phyloP scores from a whole-genome alignment of 2,888 invertebrate species.

The Unio pictorum region DNA sequence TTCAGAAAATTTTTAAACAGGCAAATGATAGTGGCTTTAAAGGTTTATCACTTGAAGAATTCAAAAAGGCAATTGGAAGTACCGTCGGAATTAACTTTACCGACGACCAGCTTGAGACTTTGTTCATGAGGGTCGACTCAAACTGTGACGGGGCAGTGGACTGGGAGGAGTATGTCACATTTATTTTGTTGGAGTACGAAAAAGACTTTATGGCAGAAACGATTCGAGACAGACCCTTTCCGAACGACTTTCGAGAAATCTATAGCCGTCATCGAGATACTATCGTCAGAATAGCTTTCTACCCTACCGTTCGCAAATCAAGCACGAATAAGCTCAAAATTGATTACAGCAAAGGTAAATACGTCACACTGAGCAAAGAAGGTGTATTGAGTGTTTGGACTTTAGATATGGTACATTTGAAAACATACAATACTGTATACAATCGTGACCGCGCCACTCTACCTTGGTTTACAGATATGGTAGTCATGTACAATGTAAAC shows the following conservation, averaged over 20 bases:
- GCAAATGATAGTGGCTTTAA: conserved; percentile 50
- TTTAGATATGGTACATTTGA: conserved; percentile 77
- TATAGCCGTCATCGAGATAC: conserved; percentile 80
- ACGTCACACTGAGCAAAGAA: conserved; percentile 83
- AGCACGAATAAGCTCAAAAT: conserved; percentile 34
- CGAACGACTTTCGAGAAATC: conserved; percentile 73
- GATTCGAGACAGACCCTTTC: conserved; percentile 51
- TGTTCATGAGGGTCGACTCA: conserved; percentile 72
- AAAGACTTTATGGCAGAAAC: conserved; percentile 58
- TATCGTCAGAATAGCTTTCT: conserved; percentile 73
- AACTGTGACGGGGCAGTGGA: conserved; percentile 75
- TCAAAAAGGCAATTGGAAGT: conserved; percentile 56
- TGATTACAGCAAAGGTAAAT: conserved; percentile 79
- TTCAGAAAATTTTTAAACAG: conserved; percentile 51
- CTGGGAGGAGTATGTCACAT: conserved; percentile 87
- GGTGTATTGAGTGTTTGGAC: conserved; percentile 86
- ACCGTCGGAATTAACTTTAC: conserved; percentile 53
- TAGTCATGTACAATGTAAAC: conserved; percentile 83
- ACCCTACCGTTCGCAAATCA: conserved; percentile 42
- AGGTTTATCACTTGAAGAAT: conserved; percentile 59
- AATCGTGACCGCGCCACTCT: conserved; percentile 75
- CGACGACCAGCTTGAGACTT: conserved; percentile 55
- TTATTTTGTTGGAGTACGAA: conserved; percentile 81
- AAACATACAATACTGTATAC: conserved; percentile 40
- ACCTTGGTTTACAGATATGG: conserved; percentile 81